Conservation (phyloP, 2,888 invertebrate genomes). For the Ophioninae sp. region DNA sequence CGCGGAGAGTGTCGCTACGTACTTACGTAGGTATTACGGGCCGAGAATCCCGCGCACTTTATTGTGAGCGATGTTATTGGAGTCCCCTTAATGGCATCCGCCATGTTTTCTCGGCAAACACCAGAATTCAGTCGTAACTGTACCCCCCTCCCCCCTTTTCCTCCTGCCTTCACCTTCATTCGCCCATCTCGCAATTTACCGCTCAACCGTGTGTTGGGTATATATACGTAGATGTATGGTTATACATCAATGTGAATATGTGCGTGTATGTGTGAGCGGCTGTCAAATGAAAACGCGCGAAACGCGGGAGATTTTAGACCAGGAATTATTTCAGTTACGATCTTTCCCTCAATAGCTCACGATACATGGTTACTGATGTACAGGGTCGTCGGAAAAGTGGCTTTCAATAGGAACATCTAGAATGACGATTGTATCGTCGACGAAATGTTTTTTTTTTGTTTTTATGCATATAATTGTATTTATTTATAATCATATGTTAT, state of each 20-base stretch:
- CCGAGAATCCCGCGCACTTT: constrained; percentile 66
- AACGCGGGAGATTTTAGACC: constrained; percentile 1
- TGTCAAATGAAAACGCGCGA: constrained; percentile 17
- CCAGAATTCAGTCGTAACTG: constrained; percentile 61
- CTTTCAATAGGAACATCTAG: too few species aligned
- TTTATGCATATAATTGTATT: too few species aligned
- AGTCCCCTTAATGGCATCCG: constrained; percentile 70
- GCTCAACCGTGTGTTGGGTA: neutral
- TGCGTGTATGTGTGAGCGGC: neutral
- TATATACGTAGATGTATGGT: constrained; percentile 4
- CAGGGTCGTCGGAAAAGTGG: neutral
- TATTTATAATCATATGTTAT: too few species aligned
- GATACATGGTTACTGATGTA: neutral
- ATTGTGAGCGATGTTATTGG: constrained; percentile 74
- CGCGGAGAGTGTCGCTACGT: constrained; percentile 51
- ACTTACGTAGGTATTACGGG: constrained; percentile 61
- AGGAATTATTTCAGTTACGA: constrained; percentile 15
- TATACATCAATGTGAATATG: neutral
- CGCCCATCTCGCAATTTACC: constrained; percentile 2
- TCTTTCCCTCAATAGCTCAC: neutral
- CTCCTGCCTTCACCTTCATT: too few species aligned
- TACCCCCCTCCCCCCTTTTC: neutral
- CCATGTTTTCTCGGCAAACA: constrained; percentile 69
- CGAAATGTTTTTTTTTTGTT: too few species aligned
- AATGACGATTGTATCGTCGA: too few species aligned